A percentile compares a stretch with the other conserved stretches of the same genome.
phyloP scores from a whole-genome alignment of 2,888 invertebrate species.

The Girardia tigrina region DNA sequence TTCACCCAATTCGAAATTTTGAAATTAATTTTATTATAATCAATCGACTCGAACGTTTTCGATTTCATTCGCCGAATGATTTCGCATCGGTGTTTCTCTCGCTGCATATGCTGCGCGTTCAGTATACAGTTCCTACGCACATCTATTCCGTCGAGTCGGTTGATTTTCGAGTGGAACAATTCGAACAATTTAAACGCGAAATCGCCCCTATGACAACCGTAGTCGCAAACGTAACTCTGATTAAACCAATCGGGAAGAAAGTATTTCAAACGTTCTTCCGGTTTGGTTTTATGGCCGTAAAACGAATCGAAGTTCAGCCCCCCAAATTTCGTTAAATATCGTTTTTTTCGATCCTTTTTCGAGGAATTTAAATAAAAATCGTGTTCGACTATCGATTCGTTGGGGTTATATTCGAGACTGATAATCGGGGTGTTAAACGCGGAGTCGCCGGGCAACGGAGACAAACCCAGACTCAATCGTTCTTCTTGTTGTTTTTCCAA shows the following conservation, averaged over 20 bases:
- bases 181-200: constrained; percentile 33
- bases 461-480: constrained; percentile 21
- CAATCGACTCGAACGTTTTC: not conserved
- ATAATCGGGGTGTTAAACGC: constrained; percentile 23
- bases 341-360: not conserved
- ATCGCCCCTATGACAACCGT: constrained; percentile 36
- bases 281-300: constrained; percentile 2
- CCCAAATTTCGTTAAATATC: not conserved
- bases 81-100: constrained; percentile 31
- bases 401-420: not conserved
- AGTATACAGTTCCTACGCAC: constrained; percentile 11
- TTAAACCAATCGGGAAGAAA: constrained; percentile 36
- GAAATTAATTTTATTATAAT: constrained; percentile 32
- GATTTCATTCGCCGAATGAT: not conserved
- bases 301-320: not conserved
- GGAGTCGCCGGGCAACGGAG: constrained; percentile 31
- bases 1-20: constrained; percentile 26
- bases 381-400: not conserved
- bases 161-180: constrained; percentile 29
- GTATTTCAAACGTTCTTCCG: constrained; percentile 26
- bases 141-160: constrained; percentile 21
- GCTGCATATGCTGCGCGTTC: constrained; percentile 30
- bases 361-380: not conserved
- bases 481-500: constrained; percentile 17
- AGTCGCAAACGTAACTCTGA: constrained; percentile 34